These are phyloP conservation scores for Morinoia aosen DNA, from an alignment of 2,888 invertebrate genomes.

Conservation along the genomic window DNA sequence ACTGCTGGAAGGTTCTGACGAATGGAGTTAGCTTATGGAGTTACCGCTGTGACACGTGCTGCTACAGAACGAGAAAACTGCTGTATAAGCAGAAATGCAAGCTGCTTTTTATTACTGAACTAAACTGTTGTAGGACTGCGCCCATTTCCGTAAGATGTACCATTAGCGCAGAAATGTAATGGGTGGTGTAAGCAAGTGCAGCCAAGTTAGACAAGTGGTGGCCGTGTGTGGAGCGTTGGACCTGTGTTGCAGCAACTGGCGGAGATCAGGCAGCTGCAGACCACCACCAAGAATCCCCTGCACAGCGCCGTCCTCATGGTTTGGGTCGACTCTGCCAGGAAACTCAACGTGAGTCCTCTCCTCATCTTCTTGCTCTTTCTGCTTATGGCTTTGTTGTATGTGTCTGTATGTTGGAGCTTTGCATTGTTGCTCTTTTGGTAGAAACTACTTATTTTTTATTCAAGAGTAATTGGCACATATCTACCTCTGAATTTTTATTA, in stretches of 20 bases:
- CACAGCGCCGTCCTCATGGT: conserved; percentile 80
- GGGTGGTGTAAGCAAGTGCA: not conserved
- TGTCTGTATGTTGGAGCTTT: not conserved
- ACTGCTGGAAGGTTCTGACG: too few relatives aligned
- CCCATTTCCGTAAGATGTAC: not conserved
- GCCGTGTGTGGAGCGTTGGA: not conserved
- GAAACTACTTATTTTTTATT: too few relatives aligned
- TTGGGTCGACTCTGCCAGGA: conserved; percentile 92
- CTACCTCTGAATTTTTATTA: not conserved
- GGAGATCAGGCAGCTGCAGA: conserved; percentile 68
- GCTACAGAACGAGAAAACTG: too few relatives aligned
- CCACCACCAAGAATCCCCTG: conserved; percentile 69
- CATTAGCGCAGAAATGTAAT: not conserved
- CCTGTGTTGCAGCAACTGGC: conserved; percentile 67
- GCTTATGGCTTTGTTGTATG: not conserved
- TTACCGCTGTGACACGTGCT: too few relatives aligned
- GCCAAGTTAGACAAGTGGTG: not conserved
- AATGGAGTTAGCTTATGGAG: too few relatives aligned
- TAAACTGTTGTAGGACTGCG: not conserved
- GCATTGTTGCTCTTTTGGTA: too few relatives aligned
- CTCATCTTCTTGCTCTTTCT: not conserved
- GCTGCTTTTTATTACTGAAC: too few relatives aligned
- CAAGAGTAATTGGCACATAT: not conserved
- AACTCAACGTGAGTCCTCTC: conserved; percentile 84
- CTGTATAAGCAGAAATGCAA: too few relatives aligned